Conservation (phyloP, 2,888 invertebrate genomes). For the Uropetala carovei region DNA sequence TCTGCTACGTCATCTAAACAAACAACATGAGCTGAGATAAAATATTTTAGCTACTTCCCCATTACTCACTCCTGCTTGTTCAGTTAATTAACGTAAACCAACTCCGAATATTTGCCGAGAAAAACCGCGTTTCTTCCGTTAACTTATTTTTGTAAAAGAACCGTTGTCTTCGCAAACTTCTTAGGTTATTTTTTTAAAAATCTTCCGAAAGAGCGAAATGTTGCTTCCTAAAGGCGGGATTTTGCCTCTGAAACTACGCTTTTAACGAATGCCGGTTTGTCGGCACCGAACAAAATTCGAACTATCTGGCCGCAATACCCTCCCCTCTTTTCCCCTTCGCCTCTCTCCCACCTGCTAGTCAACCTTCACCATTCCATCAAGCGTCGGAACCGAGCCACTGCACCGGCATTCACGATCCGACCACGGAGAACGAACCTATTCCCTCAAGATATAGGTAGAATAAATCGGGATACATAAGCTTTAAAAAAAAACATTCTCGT, state of each 20-base stretch:
- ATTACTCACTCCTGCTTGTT: background rate
- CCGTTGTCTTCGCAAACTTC: background rate
- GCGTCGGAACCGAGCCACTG: background rate
- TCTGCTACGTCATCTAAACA: background rate
- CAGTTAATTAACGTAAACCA: background rate
- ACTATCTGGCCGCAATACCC: slow-evolving; percentile 29
- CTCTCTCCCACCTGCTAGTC: slow-evolving; percentile 9
- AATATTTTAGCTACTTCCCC: background rate
- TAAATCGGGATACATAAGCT: no score
- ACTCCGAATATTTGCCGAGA: background rate
- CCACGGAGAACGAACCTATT: background rate
- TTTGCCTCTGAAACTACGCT: background rate
- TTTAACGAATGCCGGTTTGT: background rate
- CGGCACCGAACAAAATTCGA: background rate
- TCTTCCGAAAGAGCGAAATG: background rate
- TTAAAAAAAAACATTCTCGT: no score
- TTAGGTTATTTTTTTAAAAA: background rate
- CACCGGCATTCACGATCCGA: background rate
- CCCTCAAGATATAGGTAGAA: no score
- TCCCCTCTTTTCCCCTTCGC: background rate
- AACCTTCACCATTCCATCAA: slow-evolving; percentile 22
- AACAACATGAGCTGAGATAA: background rate
- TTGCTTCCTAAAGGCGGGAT: background rate
- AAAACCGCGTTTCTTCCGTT: background rate
- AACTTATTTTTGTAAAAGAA: background rate